Evolutionary conservation across 2,888 invertebrate species (phyloP).

Genomic region (Dicyrtomina minuta): DNA sequence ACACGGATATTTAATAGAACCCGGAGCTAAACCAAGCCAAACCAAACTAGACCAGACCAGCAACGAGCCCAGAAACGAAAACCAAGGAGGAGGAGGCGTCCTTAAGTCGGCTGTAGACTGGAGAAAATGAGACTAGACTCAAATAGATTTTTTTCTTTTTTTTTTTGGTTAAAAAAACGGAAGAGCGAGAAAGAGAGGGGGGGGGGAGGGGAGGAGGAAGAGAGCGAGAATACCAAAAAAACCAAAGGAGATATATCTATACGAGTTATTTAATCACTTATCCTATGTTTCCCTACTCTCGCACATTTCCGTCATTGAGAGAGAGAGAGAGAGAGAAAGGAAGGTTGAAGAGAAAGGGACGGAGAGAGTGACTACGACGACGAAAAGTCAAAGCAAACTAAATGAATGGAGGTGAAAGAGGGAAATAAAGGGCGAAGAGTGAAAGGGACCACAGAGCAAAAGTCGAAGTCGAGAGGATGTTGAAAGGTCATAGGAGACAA

Average conservation of each 20-base stretch:
- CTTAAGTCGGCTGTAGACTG: too few relatives aligned
- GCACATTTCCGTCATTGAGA: constrained; percentile 5
- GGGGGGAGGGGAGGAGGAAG: background rate
- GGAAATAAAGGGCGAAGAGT: constrained; percentile 1
- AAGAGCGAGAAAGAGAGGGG: background rate
- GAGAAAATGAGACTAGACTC: background rate
- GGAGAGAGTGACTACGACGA: background rate
- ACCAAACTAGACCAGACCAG: too few relatives aligned
- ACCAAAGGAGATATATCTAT: background rate
- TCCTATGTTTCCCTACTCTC: constrained; percentile 8
- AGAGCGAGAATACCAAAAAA: background rate
- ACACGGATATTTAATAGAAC: too few relatives aligned
- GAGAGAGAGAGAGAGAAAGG: background rate
- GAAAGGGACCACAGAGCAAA: background rate
- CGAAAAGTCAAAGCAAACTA: background rate
- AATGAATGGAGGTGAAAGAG: constrained; percentile 1
- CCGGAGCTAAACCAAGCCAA: too few relatives aligned
- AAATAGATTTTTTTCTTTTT: background rate
- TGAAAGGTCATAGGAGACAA: background rate
- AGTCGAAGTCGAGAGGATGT: background rate
- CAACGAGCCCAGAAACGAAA: too few relatives aligned
- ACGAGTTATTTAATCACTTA: constrained; percentile 19
- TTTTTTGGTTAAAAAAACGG: too few relatives aligned
- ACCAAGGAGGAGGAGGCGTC: too few relatives aligned
- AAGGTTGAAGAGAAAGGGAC: background rate